Conservation (phyloP, 1,140 invertebrate genomes). For the Zaprionus ghesquierei region DNA sequence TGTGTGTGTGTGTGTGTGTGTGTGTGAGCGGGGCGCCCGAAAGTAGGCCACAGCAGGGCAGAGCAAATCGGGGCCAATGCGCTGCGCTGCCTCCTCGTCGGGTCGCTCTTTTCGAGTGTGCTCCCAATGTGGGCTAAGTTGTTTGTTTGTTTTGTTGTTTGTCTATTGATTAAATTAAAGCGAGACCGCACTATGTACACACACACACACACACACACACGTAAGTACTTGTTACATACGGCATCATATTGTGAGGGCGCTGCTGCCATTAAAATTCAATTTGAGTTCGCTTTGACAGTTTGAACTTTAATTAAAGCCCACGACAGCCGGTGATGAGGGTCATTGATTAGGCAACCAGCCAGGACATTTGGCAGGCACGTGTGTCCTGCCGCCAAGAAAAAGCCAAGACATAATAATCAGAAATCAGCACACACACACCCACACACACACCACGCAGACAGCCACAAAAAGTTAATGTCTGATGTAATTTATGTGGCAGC, state of each 20-base stretch:
- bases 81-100: neutral
- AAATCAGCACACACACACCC: conserved; percentile 27
- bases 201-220: neutral
- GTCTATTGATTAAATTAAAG: conserved; percentile 69
- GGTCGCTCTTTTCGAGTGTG: conserved; percentile 37
- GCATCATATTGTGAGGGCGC: conserved; percentile 41
- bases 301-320: conserved; percentile 71
- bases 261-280: conserved; percentile 72
- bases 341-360: conserved; percentile 62
- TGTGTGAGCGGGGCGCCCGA: conserved; percentile 5
- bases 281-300: conserved; percentile 65
- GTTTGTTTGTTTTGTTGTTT: conserved; percentile 52
- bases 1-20: neutral
- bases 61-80: conserved; percentile 41
- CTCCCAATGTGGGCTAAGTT: conserved; percentile 65
- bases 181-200: neutral
- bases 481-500: conserved; percentile 43
- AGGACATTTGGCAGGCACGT: conserved; percentile 52
- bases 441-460: neutral
- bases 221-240: neutral
- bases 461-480: conserved; percentile 32
- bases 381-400: conserved; percentile 20
- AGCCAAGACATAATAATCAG: conserved; percentile 45
- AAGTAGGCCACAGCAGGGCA: conserved; percentile 56
- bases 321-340: conserved; percentile 56